Base-by-base conservation (phyloP, 2,888 invertebrate genomes). In the Mycalesis mineus region DNA sequence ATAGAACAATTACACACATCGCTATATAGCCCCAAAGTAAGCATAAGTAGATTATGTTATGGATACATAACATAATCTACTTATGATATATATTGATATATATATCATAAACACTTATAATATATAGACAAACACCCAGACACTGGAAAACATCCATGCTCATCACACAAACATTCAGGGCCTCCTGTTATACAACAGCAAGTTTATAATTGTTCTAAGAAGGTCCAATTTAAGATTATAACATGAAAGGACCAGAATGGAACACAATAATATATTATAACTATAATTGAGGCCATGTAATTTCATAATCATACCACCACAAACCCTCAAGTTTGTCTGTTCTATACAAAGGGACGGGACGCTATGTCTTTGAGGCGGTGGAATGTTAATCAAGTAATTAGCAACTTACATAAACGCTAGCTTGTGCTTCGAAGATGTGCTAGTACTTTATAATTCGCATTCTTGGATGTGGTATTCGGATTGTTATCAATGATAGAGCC, bases 361-460 rank as follows among this genome's bases (percentile, higher is more conserved):
- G 70, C 68, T 61, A 65, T 70, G 77, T 77, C 81, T 83, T 78
- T 82, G 78, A 75, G 69, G 66, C 62, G 50, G 55, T 61, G 75
- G 80, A 80, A 79, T 85, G 84, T 84, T 81, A 77, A 78, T 80
- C 77, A 81, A 81, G 82, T 86, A 85, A 86, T 87, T 85, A 85
- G 80, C 78, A 82, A 81, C 73, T 84, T 78, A 75, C 76, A 71
- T 74, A 77, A 75, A 72, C 70, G 68, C 63, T 67, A 61, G 55
- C 62, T 61, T 31, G 53, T 53, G 62, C 60, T 60, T 68, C 59
- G 61, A 58, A 41, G 55, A 54, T 56, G 44, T 42, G 39, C 5
- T 44, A 44, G 14, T n/a, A 33, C 11, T 47, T 47, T 15, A 33
- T 11, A 15, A 15, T 31, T 15, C 14, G 6, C 9, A 1, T 1